Evolutionary conservation across 2,888 invertebrate genomes (phyloP).

Genomic region (Aethes cnicana): DNA sequence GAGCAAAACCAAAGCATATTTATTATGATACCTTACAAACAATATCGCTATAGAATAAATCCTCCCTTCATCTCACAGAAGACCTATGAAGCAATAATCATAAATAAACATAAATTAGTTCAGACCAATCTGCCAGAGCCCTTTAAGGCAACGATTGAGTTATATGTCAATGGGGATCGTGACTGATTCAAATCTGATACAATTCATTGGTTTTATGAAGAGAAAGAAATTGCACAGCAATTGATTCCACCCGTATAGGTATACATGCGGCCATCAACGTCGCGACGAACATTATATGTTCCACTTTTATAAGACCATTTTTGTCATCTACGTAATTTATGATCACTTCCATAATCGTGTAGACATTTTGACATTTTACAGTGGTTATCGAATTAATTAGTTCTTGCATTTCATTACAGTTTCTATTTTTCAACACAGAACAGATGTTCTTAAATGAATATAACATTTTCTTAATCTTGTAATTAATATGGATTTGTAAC

Average conservation of each 20-base stretch:
- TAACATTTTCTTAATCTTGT: slow-evolving; percentile 15
- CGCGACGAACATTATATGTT: slow-evolving; percentile 12
- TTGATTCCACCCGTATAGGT: slow-evolving; percentile 37
- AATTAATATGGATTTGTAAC: slow-evolving; percentile 30
- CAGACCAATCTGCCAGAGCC: slow-evolving; percentile 45
- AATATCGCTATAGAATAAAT: slow-evolving; percentile 30
- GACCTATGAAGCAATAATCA: slow-evolving; percentile 35
- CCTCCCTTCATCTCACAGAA: slow-evolving; percentile 23
- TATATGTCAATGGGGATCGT: slow-evolving; percentile 61
- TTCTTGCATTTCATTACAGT: slow-evolving; percentile 24
- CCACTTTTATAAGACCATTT: slow-evolving; percentile 6
- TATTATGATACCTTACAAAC: slow-evolving; percentile 14
- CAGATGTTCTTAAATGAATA: slow-evolving; percentile 21
- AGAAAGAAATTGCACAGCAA: slow-evolving; percentile 47
- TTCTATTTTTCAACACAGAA: slow-evolving; percentile 16
- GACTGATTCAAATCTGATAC: slow-evolving; percentile 62
- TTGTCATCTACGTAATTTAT: slow-evolving; percentile 22
- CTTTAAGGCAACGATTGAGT: slow-evolving; percentile 61
- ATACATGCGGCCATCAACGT: slow-evolving; percentile 27
- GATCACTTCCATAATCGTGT: slow-evolving; percentile 16
- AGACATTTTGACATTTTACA: slow-evolving; percentile 10
- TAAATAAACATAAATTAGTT: slow-evolving; percentile 59
- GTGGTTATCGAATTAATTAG: slow-evolving; percentile 20
- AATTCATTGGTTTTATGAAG: slow-evolving; percentile 60
- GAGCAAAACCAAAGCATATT: neutral